Percentiles rank a stretch among this genome's conserved stretches.
These are phyloP conservation scores for Pangasianodon hypophthalmus DNA, from an alignment of 2,113 vertebrate genomes.

Conservation along the genomic window DNA sequence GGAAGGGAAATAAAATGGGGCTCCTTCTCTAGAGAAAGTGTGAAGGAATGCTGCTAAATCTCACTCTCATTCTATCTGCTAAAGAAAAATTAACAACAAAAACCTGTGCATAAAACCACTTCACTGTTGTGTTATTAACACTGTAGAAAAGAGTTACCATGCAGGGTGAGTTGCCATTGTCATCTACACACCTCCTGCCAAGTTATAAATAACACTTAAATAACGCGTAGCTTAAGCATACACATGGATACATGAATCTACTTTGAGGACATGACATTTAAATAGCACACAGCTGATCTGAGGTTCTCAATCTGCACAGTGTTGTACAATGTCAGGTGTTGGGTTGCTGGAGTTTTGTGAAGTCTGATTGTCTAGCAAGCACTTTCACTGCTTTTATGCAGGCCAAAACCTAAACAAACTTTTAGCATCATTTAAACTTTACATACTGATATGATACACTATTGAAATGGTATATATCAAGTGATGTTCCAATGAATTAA, in stretches of 20 bases:
- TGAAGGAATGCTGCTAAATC: background rate
- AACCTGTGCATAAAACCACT: constrained; percentile 52
- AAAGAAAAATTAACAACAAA: constrained; percentile 39
- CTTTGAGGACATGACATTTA: constrained; percentile 20
- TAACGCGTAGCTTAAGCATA: constrained; percentile 8
- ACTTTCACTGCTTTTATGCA: background rate
- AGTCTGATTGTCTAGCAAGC: background rate
- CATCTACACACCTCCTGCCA: constrained; percentile 28
- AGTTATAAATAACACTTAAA: constrained; percentile 3
- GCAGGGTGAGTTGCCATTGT: constrained; percentile 31
- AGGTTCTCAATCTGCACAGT: background rate
- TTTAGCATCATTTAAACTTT: background rate
- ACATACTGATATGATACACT: background rate
- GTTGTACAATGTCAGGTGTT: background rate
- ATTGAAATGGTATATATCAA: background rate
- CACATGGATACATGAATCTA: background rate
- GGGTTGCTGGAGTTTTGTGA: background rate
- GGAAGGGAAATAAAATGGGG: constrained; percentile 48
- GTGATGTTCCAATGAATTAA: background rate
- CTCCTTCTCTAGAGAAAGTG: constrained; percentile 52
- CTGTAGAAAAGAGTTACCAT: constrained; percentile 42
- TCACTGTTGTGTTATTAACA: constrained; percentile 47
- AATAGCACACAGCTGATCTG: constrained; percentile 13
- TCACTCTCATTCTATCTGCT: background rate
- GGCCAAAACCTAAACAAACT: background rate